Conservation (phyloP, 2,888 invertebrate genomes). For the Ryuthela nishihirai region DNA sequence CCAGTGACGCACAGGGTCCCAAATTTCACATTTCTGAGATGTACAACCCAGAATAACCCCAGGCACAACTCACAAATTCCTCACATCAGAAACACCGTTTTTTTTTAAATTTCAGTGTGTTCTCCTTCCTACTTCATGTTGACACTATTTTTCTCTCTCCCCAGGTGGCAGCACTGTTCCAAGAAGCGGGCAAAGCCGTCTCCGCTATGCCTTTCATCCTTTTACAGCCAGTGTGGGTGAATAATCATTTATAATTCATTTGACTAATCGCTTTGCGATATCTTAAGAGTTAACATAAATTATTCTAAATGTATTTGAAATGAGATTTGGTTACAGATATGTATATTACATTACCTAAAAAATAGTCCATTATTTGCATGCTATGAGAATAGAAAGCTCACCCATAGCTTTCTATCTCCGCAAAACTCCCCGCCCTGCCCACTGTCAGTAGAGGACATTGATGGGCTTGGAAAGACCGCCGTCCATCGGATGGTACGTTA, state of each 20-base stretch:
- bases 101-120: background rate
- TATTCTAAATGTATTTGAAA: background rate
- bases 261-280: background rate
- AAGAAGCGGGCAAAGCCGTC: slow-evolving; percentile 64
- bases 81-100: background rate
- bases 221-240: slow-evolving; percentile 61
- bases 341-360: slow-evolving; percentile 33
- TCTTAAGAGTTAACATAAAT: background rate
- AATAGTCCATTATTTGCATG: background rate
- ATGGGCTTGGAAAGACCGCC: too few species aligned
- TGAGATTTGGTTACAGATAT: slow-evolving; percentile 50
- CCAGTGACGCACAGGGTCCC: too few species aligned
- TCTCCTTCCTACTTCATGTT: too few species aligned
- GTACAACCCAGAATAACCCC: too few species aligned
- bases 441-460: too few species aligned
- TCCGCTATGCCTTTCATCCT: slow-evolving; percentile 60
- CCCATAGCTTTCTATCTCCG: too few species aligned
- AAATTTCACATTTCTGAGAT: too few species aligned
- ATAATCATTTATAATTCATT: slow-evolving; percentile 32
- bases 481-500: too few species aligned
- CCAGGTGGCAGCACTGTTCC: slow-evolving; percentile 62
- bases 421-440: too few species aligned
- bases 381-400: background rate
- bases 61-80: too few species aligned
- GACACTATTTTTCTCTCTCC: too few species aligned